phyloP scores from a whole-genome alignment of 2,113 vertebrate genomes.

The Perca fluviatilis region DNA sequence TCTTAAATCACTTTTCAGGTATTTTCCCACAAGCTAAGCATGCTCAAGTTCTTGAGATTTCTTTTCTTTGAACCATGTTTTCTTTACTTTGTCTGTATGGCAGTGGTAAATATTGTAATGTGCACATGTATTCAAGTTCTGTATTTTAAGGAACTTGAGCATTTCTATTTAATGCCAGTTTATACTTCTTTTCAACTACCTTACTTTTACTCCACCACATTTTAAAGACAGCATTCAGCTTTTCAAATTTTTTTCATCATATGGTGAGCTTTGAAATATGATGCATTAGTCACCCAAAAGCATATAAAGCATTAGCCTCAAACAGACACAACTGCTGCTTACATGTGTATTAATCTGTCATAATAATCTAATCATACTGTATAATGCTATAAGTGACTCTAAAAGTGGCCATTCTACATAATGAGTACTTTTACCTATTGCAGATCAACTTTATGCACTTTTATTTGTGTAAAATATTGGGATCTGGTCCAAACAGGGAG shows the following conservation, averaged over 20 bases:
- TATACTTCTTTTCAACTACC: not conserved
- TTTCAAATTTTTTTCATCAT: not conserved
- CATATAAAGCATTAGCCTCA: not conserved
- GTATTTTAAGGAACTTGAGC: not conserved
- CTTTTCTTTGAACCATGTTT: not conserved
- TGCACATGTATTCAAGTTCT: not conserved
- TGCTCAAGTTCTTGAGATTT: conserved; percentile 13
- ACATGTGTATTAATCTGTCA: not conserved
- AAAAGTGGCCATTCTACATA: not conserved
- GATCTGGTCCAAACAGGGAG: conserved; percentile 74
- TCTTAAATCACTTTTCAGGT: conserved; percentile 45
- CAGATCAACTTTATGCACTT: not conserved
- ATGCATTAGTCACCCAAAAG: not conserved
- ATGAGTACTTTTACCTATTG: not conserved
- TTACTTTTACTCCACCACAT: not conserved
- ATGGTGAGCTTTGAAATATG: not conserved
- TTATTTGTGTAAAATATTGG: not conserved
- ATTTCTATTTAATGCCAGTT: not conserved
- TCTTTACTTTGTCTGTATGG: not conserved
- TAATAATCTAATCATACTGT: not conserved
- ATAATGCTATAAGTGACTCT: not conserved
- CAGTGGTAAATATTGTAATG: not conserved
- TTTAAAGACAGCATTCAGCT: not conserved
- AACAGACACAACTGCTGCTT: not conserved
- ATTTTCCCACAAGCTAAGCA: conserved; percentile 44